A percentile compares a stretch with the other conserved stretches of the same genome.
phyloP scores from a whole-genome alignment of 2,797 vertebrate genomes.

The Pangasius djambal region DNA sequence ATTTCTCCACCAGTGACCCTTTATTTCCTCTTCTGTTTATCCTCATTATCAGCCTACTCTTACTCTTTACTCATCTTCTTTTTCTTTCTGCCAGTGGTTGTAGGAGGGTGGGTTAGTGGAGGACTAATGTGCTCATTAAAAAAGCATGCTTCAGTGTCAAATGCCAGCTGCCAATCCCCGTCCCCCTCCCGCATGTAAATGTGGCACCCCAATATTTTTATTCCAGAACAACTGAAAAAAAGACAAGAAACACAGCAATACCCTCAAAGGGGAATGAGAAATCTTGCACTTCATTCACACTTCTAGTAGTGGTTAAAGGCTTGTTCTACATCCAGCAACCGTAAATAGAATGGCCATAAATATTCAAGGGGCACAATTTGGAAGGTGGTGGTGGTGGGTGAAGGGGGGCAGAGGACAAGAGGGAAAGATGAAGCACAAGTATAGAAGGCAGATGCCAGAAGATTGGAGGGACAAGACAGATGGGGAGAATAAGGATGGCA shows the following conservation, averaged over 20 bases:
- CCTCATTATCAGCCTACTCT: constrained; percentile 38
- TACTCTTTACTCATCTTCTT: constrained; percentile 39
- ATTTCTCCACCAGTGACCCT: constrained; percentile 61
- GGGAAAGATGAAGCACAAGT: constrained; percentile 19
- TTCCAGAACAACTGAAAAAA: constrained; percentile 12
- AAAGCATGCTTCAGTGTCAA: constrained; percentile 76
- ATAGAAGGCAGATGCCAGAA: background rate
- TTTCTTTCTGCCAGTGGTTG: constrained; percentile 64
- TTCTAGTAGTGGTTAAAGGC: constrained; percentile 60
- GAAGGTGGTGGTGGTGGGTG: constrained; percentile 46
- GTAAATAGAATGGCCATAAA: constrained; percentile 73
- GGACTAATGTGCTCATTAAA: constrained; percentile 77
- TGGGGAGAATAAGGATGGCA: background rate
- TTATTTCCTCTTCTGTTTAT: constrained; percentile 28
- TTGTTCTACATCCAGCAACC: constrained; percentile 62
- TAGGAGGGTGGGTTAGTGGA: constrained; percentile 66
- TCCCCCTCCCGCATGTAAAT: constrained; percentile 50
- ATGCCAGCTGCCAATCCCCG: constrained; percentile 68
- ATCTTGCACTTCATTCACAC: constrained; percentile 43
- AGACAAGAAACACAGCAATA: constrained; percentile 38
- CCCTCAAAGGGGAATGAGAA: constrained; percentile 28
- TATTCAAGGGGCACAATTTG: constrained; percentile 68
- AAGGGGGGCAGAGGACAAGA: constrained; percentile 24
- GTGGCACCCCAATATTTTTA: constrained; percentile 44
- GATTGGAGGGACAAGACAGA: constrained; percentile 17